Percentiles rank a stretch among this genome's conserved stretches.
Evolutionary conservation across 2,888 invertebrate genomes (phyloP).

Genomic region (Teinopalpus imperialis): DNA sequence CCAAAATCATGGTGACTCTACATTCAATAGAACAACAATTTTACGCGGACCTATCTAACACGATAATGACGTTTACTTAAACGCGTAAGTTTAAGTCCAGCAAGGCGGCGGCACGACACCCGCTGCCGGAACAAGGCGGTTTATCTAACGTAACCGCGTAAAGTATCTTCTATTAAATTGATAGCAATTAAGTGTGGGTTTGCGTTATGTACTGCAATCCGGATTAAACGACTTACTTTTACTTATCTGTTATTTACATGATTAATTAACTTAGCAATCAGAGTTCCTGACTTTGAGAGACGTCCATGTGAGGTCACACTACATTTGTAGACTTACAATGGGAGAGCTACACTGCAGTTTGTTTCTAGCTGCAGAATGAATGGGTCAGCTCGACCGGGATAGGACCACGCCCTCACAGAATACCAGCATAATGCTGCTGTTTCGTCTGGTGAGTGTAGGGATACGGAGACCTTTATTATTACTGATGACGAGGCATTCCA

Average conservation of each 20-base stretch:
- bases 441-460: no score
- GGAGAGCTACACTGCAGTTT: no score
- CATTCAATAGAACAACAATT: slow-evolving; percentile 9
- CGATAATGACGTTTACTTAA: slow-evolving; percentile 16
- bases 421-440: no score
- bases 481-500: no score
- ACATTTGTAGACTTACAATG: no score
- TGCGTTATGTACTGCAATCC: neutral
- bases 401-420: no score
- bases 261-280: no score
- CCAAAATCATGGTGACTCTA: neutral
- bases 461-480: no score
- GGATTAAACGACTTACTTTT: neutral
- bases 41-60: slow-evolving; percentile 7
- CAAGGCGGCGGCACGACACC: slow-evolving; percentile 1
- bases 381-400: no score
- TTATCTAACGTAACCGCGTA: neutral
- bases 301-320: no score
- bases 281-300: no score
- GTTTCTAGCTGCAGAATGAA: no score
- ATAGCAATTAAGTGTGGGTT: slow-evolving; percentile 13
- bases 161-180: slow-evolving; percentile 11
- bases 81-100: slow-evolving; percentile 13
- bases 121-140: slow-evolving; percentile 7
- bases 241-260: slow-evolving; percentile 8